A percentile compares a stretch with the other conserved stretches of the same genome.
These are phyloP conservation scores for Spatulosminthurus flaviceps DNA, from an alignment of 2,888 invertebrate genomes.

Conservation along the genomic window DNA sequence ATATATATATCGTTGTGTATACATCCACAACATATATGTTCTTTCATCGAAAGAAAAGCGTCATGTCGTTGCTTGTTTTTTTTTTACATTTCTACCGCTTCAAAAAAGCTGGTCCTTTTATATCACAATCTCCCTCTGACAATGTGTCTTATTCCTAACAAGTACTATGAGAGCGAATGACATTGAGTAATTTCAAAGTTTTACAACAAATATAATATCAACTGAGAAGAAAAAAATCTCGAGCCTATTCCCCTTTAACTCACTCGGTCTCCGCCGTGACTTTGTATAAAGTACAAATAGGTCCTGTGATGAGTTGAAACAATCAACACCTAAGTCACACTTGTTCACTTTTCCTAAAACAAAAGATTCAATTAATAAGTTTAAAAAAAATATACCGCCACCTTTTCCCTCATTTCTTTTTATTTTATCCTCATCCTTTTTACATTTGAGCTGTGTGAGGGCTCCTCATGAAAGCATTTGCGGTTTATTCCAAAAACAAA, in stretches of 20 bases:
- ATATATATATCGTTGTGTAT: no score
- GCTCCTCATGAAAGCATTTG: no score
- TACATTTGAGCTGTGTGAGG: no score
- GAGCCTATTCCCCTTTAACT: background rate
- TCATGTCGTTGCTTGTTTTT: background rate
- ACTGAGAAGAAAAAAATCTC: background rate
- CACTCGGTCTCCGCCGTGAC: background rate
- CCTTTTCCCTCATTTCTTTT: no score
- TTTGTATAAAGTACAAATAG: background rate
- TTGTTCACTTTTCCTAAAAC: constrained; percentile 5
- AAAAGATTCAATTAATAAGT: background rate
- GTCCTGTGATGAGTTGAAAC: constrained; percentile 6
- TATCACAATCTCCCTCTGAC: constrained; percentile 12
- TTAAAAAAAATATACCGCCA: background rate
- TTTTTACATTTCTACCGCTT: background rate
- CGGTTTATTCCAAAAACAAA: no score
- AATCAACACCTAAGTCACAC: background rate
- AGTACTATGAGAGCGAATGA: constrained; percentile 35
- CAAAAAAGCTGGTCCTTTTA: background rate
- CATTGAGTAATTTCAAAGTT: constrained; percentile 38
- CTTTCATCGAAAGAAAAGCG: background rate
- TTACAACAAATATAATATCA: background rate
- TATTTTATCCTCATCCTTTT: no score
- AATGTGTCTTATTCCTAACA: constrained; percentile 27
- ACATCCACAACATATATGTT: no score